Conservation (phyloP, 2,113 vertebrate genomes). For the Oceanodroma tethys region DNA sequence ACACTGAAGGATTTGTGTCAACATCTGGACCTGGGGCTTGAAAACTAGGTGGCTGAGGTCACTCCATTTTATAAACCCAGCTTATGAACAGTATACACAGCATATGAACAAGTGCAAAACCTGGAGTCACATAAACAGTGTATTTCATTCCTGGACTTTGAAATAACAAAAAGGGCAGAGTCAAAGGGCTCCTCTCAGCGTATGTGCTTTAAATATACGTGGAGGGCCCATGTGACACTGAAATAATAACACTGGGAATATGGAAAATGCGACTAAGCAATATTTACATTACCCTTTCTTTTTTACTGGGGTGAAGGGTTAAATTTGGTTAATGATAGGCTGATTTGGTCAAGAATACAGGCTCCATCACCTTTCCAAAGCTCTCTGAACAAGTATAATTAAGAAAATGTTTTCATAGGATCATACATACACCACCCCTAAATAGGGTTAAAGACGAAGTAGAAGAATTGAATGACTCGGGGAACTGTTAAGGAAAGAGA, state of each 20-base stretch:
- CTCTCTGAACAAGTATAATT: background rate
- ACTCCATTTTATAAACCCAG: constrained; percentile 34
- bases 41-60: constrained; percentile 34
- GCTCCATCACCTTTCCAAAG: background rate
- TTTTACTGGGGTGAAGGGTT: constrained; percentile 1
- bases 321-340: background rate
- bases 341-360: background rate
- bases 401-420: background rate
- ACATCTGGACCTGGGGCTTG: constrained; percentile 16
- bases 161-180: constrained; percentile 56
- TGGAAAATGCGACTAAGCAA: background rate
- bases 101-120: constrained; percentile 46
- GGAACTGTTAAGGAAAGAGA: background rate
- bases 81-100: background rate
- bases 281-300: constrained; percentile 6
- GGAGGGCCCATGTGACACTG: background rate
- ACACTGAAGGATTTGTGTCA: constrained; percentile 11
- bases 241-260: constrained; percentile 31
- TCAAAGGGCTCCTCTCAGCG: constrained; percentile 26
- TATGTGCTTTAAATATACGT: background rate
- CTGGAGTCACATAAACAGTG: constrained; percentile 48
- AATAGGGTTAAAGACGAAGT: background rate
- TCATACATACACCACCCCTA: background rate
- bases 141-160: constrained; percentile 52
- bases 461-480: background rate